These are phyloP conservation scores for Drosophila neutralis DNA, from an alignment of 2,888 invertebrate genomes.

Conservation along the genomic window DNA sequence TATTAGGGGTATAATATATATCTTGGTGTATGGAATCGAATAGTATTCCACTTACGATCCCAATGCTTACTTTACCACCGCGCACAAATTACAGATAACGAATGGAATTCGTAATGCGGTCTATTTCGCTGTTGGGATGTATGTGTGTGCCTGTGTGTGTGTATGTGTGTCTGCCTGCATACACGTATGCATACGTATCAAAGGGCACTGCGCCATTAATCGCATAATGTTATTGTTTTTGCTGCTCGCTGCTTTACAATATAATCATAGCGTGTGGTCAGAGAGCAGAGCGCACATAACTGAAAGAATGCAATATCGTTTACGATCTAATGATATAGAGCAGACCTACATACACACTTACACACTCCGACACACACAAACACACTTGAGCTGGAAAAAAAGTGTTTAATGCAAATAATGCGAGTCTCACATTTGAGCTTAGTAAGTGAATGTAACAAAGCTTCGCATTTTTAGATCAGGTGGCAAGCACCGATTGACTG, in stretches of 20 bases:
- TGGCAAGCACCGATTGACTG: conserved; percentile 1
- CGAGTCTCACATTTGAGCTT: conserved; percentile 16
- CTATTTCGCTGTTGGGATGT: background rate
- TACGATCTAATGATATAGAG: conserved; percentile 12
- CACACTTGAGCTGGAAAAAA: background rate
- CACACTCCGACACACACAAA: background rate
- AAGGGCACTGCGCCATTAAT: conserved; percentile 60
- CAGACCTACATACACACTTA: background rate
- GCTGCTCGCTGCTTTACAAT: conserved; percentile 15
- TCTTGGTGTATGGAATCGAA: background rate
- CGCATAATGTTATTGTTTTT: conserved; percentile 27
- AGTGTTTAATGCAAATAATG: conserved; percentile 1
- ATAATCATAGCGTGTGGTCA: conserved; percentile 50
- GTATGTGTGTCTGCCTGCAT: background rate
- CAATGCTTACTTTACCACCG: background rate
- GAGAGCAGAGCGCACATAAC: background rate
- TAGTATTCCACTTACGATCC: background rate
- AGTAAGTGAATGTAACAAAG: conserved; percentile 4
- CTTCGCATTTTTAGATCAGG: conserved; percentile 12
- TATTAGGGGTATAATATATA: background rate
- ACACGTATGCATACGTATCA: conserved; percentile 18
- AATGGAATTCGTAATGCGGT: background rate
- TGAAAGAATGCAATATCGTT: conserved; percentile 32
- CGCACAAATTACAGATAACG: background rate
- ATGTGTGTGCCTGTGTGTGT: background rate